Evolutionary conservation across 1,140 invertebrate genomes (phyloP), one percentile per base, ranked within the genome.

Genomic region (Temnothorax longispinosus): DNA sequence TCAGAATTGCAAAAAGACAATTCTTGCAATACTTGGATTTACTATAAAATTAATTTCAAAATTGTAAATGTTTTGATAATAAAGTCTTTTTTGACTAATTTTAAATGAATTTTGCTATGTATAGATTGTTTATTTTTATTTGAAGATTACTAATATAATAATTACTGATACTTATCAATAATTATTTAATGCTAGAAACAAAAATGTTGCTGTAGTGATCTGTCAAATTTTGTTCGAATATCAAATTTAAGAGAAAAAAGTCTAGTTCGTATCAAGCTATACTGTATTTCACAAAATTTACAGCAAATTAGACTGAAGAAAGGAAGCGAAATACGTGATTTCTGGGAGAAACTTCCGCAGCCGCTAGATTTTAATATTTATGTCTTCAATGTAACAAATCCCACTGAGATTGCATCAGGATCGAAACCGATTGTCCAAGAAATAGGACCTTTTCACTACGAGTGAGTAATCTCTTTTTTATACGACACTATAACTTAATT

Each of bases 351-450:
- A 87, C 95, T 97, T n/a, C 97, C 97, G 0, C 97, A 98, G 90
- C 95, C 97, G 0, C 91, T 98, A 18, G 96, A 97, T 89, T 97
- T 98, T 91, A 97, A 97, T 93, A 96, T 98, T 74, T 98, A 97
- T 89, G 92, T 99, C 35, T 99, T 98, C 93, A 98, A 99, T 92
- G 96, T 98, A 4, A 97, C 97, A 2, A 99, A 99, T 96, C 96
- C 96, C 0, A 96, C 96, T 0, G 98, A 97, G 65, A 96, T 99
- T 2, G 93, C 96, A 85, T 95, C 96, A 41, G 98, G 98, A 4
- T 96, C 92, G 0, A 97, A 97, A 60, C 97, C 97, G 0, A 96
- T 96, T 32, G 90, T 98, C 0, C 95, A 97, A 91, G 97, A 98
- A 96, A 91, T 98, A 21, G 97, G 97, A 80, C 97, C 97, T 1